Conservation (phyloP, 2,113 vertebrate species). For the Aptenodytes forsteri region DNA sequence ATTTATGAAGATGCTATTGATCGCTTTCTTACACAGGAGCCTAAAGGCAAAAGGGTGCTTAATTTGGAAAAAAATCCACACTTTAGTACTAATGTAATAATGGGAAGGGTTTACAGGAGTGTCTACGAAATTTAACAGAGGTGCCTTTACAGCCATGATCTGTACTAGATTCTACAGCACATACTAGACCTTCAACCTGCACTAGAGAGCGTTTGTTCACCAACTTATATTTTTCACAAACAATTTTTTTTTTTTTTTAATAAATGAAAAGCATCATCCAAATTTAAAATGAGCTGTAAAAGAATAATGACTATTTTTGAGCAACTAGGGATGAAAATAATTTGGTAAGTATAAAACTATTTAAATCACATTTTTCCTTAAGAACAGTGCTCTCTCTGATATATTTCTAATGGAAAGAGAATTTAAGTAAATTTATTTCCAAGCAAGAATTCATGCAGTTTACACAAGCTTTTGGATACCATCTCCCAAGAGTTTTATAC, state of each 20-base stretch:
- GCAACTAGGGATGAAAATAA: background rate
- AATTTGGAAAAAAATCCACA: background rate
- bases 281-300: background rate
- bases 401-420: background rate
- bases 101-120: background rate
- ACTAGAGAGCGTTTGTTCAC: background rate
- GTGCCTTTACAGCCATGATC: background rate
- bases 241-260: background rate
- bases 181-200: background rate
- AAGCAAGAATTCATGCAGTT: background rate
- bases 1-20: background rate
- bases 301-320: background rate
- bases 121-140: background rate
- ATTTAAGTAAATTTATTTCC: background rate
- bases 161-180: background rate
- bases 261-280: background rate
- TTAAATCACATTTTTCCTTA: background rate
- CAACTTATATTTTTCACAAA: background rate
- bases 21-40: background rate
- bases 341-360: background rate
- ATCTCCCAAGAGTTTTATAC: background rate
- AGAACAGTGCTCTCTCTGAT: background rate
- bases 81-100: background rate
- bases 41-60: background rate
- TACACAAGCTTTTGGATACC: background rate